Evolutionary conservation across 2,797 vertebrate genomes (phyloP), one percentile per base, ranked within the genome.

Genomic region (Saxicola maurus): DNA sequence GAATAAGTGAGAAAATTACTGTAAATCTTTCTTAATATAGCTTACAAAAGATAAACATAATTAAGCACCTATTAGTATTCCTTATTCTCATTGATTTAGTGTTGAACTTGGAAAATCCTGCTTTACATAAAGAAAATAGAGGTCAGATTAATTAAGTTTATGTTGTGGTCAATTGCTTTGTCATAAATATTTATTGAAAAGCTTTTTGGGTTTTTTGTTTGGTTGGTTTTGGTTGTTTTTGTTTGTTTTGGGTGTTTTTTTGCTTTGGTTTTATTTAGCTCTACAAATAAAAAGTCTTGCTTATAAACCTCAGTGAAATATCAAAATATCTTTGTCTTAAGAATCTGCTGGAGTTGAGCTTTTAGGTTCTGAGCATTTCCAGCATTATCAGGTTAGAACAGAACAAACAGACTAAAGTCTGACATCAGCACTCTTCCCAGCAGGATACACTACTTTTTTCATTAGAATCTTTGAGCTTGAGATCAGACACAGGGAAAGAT

Each of bases 401-500:
- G 97, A 96, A 96, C 92, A 96, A 95, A 95, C 96, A 97, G 95
- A 82, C 86, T 93, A 95, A 94, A 96, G 94, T 96, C 94, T 97
- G 96, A 97, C 96, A 96, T 95, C 74, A 94, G 96, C 92, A 95
- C 95, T 95, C 95, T 89, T 97, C 94, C 25, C 97, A 97, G 98
- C 97, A 92, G 97, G 96, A 96, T 96, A 96, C 97, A 94, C 91
- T 94, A 95, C 95, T 97, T 97, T 97, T 97, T 97, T 97, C 95
- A 96, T 97, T 96, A 97, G 97, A 97, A 97, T 98, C 98, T 98
- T 98, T 97, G 97, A 98, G 97, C 96, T 93, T 13, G 48, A 98
- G 97, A 98, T 97, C 97, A 98, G 98, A 98, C 97, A 96, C 95
- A 96, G 94, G 94, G 97, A 98, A 98, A 99, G 98, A 99, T 99